Base-by-base conservation (phyloP, 2,113 vertebrate species). In the Calypte anna region DNA sequence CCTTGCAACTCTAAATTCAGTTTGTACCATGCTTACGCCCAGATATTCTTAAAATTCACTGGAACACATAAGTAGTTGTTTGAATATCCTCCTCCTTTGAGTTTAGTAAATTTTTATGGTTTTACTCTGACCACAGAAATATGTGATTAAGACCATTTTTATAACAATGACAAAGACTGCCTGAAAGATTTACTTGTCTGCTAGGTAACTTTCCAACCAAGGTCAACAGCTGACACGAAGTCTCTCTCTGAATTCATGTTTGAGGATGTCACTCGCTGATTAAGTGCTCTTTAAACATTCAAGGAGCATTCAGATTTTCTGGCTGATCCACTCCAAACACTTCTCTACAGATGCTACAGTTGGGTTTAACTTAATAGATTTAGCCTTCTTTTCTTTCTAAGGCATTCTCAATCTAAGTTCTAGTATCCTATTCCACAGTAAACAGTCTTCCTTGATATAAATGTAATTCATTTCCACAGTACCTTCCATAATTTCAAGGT, bases 141-240 rank as follows among this genome's bases (percentile, higher is more conserved):
- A 64, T 43, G 61, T 78, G 43, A 85, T 92, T 70, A 66, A 27
- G 53, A 79, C n/a, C 53, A 75, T 70, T 87, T 82, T 85, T n/a
- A 25, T 58, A 66, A 70, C 40, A 48, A 51, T 15, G 63, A 57
- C 48, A 86, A 76, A 14, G 31, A 88, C 18, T 36, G 59, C 30
- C 81, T 89, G 77, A 74, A 61, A 93, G 66, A 93, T 80, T 88
- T 61, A 79, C 69, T 83, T 86, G 76, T 40, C 22, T 90, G 63
- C 81, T 27, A 86, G 50, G 77, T 61, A 89, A 84, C 40, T 61
- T 93, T 62, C 59, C 87, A 95, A 69, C 40, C 76, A 44, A 88
- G 88, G 58, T 63, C 64, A 88, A 95, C 77, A 92, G 81, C 30
- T 86, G 82, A 80, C 87, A 89, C 86, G 80, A 78, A 70, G 7